Percentiles rank a stretch among this genome's conserved stretches.
Conservation (phyloP, 2,888 invertebrate species). For the Torymus auratus region DNA sequence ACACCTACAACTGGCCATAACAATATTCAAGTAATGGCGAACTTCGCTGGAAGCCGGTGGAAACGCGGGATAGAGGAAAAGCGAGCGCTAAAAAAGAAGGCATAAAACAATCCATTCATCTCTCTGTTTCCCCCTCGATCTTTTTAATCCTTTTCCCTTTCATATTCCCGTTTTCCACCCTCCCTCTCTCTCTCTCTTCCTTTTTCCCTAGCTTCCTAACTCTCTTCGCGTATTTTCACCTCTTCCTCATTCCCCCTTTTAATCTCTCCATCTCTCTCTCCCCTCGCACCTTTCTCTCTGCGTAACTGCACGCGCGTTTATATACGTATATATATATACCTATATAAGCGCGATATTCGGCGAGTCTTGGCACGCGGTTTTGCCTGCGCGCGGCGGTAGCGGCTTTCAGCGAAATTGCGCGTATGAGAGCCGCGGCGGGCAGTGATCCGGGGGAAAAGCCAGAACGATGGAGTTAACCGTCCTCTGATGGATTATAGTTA, state of each 20-base stretch:
- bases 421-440: conserved; percentile 13
- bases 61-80: background rate
- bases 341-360: conserved; percentile 13
- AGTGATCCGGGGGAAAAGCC: background rate
- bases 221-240: background rate
- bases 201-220: background rate
- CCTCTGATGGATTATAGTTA: background rate
- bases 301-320: too few species aligned
- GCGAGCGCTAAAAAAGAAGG: background rate
- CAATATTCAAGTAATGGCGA: conserved; percentile 8
- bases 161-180: background rate
- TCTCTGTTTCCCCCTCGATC: conserved; percentile 11
- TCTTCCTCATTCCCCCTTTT: background rate
- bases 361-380: conserved; percentile 12
- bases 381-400: background rate
- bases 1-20: background rate
- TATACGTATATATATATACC: too few species aligned
- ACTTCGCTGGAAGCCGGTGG: background rate
- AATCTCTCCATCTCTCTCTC: background rate
- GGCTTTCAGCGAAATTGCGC: conserved; percentile 63
- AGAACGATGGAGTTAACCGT: background rate
- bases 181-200: background rate
- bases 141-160: conserved; percentile 37
- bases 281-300: conserved; percentile 27
- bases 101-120: conserved; percentile 43